Evolutionary conservation across 2,113 vertebrate species (phyloP).

Genomic region (Saiga tatarica): DNA sequence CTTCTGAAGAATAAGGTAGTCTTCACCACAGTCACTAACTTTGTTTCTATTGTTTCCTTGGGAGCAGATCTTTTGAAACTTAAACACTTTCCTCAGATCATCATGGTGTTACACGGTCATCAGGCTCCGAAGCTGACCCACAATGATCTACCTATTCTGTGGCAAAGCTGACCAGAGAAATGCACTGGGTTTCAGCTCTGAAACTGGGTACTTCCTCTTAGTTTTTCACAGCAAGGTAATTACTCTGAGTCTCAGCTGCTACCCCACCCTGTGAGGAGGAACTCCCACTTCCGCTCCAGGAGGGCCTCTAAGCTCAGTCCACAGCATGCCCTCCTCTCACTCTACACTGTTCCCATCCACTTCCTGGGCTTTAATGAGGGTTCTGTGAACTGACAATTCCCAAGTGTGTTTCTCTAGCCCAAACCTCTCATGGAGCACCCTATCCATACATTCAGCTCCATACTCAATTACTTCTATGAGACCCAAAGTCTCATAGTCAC

Average conservation of each 20-base stretch:
- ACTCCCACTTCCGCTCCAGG: not conserved
- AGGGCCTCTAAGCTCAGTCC: not conserved
- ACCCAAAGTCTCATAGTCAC: not conserved
- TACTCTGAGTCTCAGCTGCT: not conserved
- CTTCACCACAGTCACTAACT: not conserved
- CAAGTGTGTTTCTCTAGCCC: not conserved
- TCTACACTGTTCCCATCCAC: not conserved
- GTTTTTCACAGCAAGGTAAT: not conserved
- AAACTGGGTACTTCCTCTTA: not conserved
- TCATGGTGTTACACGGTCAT: not conserved
- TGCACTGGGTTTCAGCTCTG: not conserved
- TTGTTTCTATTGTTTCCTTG: not conserved
- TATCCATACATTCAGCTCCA: not conserved
- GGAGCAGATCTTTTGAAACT: not conserved
- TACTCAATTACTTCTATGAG: not conserved
- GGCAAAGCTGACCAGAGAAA: not conserved
- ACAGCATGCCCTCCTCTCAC: not conserved
- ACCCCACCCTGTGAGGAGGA: fast-evolving
- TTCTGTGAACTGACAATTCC: not conserved
- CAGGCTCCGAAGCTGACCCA: not conserved
- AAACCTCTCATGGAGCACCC: not conserved
- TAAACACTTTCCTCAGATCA: not conserved
- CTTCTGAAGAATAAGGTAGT: not conserved
- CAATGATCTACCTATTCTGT: not conserved
- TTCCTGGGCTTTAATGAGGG: not conserved